Evolutionary conservation across 2,888 invertebrate genomes (phyloP).

Genomic region (Lasioglossum malachurum): DNA sequence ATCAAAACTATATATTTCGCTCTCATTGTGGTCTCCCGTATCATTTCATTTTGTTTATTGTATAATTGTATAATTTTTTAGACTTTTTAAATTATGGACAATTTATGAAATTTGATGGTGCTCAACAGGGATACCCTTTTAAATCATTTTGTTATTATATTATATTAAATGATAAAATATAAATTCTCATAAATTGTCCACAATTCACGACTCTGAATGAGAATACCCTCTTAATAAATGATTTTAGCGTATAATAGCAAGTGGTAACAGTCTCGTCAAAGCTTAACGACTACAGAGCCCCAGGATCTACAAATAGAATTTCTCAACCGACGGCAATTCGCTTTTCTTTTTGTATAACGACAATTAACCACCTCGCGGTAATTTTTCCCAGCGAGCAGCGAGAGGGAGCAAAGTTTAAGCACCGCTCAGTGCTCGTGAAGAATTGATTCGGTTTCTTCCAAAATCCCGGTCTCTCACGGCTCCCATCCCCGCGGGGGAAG

Average conservation of each 20-base stretch:
- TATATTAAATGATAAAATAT: too few species aligned
- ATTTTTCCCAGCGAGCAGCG: neutral
- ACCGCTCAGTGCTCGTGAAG: neutral
- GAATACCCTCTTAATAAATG: neutral
- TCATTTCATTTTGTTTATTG: too few species aligned
- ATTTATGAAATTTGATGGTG: too few species aligned
- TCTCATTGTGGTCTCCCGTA: too few species aligned
- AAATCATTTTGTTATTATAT: too few species aligned
- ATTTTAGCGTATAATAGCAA: too few species aligned
- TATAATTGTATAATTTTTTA: too few species aligned
- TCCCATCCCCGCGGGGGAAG: neutral
- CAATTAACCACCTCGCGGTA: neutral
- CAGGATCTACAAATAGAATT: neutral
- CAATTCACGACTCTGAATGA: neutral
- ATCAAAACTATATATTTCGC: too few species aligned
- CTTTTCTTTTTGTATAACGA: neutral
- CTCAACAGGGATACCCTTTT: too few species aligned
- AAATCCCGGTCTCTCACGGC: neutral
- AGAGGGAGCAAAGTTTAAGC: neutral
- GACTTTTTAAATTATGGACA: too few species aligned
- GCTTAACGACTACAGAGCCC: neutral
- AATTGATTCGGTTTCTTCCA: constrained; percentile 9
- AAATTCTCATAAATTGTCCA: too few species aligned
- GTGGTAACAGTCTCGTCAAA: neutral
- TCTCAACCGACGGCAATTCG: neutral